phyloP scores from a whole-genome alignment of 2,113 vertebrate species.

The Neofelis nebulosa region DNA sequence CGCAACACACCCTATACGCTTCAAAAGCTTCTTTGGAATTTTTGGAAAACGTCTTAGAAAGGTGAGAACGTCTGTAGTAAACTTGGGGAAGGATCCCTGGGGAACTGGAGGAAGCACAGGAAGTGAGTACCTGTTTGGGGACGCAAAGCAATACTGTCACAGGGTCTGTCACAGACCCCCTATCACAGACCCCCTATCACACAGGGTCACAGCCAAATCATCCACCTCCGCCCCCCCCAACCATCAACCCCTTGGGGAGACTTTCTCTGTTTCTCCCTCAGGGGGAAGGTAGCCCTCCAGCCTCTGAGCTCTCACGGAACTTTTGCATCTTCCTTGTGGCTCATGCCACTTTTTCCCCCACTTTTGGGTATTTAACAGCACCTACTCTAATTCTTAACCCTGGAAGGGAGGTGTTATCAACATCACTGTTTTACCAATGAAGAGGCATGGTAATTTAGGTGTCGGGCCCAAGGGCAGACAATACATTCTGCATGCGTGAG shows the following conservation, averaged over 20 bases:
- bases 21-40: neutral
- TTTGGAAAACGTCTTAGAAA: neutral
- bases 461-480: neutral
- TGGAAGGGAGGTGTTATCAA: neutral
- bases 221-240: fast-evolving
- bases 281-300: neutral
- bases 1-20: too few species aligned
- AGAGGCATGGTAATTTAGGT: neutral
- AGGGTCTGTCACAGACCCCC: neutral
- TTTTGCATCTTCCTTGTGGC: neutral
- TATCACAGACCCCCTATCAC: neutral
- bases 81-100: neutral
- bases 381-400: neutral
- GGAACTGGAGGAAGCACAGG: too few species aligned
- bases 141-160: neutral
- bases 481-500: fast-evolving
- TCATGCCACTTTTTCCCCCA: neutral
- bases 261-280: neutral
- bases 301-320: neutral
- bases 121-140: too few species aligned
- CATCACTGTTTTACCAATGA: neutral
- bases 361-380: neutral
- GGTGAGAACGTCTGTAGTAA: neutral
- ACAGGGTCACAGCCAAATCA: neutral
- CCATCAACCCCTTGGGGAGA: neutral